Evolutionary conservation across 1,140 invertebrate species (phyloP), one percentile per base, ranked within the genome.

Genomic region (Halotydeus destructor): DNA sequence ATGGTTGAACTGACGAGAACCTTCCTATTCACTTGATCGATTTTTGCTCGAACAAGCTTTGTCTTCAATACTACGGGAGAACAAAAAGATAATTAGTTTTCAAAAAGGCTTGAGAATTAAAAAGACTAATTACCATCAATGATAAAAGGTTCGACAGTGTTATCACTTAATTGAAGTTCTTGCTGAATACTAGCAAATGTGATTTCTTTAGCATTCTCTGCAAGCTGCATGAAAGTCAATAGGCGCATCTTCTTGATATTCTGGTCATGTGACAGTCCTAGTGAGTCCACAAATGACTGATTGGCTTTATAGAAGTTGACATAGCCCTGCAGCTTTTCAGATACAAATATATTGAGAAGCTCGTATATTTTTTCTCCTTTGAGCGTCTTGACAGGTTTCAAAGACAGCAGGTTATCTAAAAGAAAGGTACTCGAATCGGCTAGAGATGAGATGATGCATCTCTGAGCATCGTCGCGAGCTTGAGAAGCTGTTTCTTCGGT

Each of bases 181-280:
- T 75, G 68, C 54, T 85, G 74, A 43, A 96, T 77, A 12, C 74
- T 70, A 41, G 80, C 75, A 63, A 89, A 96, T 19, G 73, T 68
- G 63, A 97, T 78, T 65, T 94, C 88, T 28, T 77, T 76, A 56
- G 75, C 75, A 34, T 71, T 77, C 59, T 96, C 88, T 9, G 85
- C 86, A 57, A 96, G 69, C 59, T 91, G 85, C 81, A 96, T 93
- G 54, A 97, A 91, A 2, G 86, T 88, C 14, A 97, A 57, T 48
- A 94, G 64, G 43, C 86, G 69, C 88, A 97, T 94, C 60, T 96
- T 97, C 50, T 85, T 80, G 63, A 93, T 71, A 55, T 94, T 93
- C 54, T 86, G 75, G 52, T 91, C 83, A 61, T 96, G 88, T 54
- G 84, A 81, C 19, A 94, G 60, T 41, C 78, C 80, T 62, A 88